Base-by-base conservation (phyloP, 2,888 invertebrate genomes). In the Habroteleia sp. region DNA sequence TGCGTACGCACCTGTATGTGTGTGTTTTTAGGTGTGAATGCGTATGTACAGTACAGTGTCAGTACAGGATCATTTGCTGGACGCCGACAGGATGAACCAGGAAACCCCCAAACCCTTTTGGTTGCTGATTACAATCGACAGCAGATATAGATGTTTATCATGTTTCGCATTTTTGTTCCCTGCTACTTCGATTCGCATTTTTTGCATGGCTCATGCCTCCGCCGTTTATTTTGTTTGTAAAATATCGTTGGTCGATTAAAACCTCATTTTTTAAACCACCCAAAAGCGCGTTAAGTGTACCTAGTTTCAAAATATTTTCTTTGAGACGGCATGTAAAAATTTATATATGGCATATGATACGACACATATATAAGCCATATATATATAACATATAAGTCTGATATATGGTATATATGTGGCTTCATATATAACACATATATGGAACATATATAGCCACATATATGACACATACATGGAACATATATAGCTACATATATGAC, bases 61-160 rank as follows among this genome's bases (percentile, higher is more conserved):
- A 42, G 74, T 66, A 68, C 48, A 62, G 62, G 74, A 69, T 74
- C 74, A 69, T 74, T 74, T 69, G 74, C 68, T 39, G 50, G 37
- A 56, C 68, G 68, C 37, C 72, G 52, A 50, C 52, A 17, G 58
- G 54, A 68, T 44, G 63, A 63, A 63, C 63, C 63, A 46, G 63
- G 69, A 69, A 74, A 63, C 62, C 33, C 60, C 54, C 58, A 17
- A 58, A 46, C 52, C 65, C 54, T 56, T 52, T 17, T 62, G 33
- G 48, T 16, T 37, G 50, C 41, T 50, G 68, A 74, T 69, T 58
- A 44, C 74, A 44, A 63, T 69, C 46, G 68, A 62, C 68, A 29
- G 46, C 39, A 41, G 39, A 56, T 60, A 52, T 50, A 42, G 37
- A 27, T 50, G 58, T 65, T 41, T 65, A 65, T 66, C 44, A 37